Conservation (phyloP, 2,888 invertebrate species). For the Protophormia terraenovae region DNA sequence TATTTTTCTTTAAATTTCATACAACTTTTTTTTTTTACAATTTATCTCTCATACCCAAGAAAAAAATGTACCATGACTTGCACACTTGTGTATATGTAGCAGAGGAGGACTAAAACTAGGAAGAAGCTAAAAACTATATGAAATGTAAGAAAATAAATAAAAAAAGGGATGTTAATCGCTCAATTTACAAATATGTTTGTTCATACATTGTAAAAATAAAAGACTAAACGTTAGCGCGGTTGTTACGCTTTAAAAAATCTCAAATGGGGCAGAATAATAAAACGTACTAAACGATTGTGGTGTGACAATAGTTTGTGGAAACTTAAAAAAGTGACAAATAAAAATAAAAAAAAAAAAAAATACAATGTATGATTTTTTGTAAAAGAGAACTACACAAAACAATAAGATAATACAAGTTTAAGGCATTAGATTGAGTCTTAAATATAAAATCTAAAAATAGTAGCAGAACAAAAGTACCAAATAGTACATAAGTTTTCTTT, state of each 20-base stretch:
- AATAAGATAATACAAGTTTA: background rate
- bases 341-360: background rate
- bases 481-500: no score
- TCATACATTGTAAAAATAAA: slow-evolving; percentile 3
- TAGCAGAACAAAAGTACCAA: no score
- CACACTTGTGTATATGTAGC: no score
- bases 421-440: background rate
- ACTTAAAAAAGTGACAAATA: slow-evolving; percentile 34
- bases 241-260: slow-evolving; percentile 72
- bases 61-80: no score
- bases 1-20: no score
- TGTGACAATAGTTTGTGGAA: slow-evolving; percentile 60
- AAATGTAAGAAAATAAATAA: slow-evolving; percentile 42
- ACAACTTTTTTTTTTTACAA: no score
- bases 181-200: slow-evolving; percentile 76
- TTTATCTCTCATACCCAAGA: no score
- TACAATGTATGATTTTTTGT: background rate
- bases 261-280: slow-evolving; percentile 79
- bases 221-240: slow-evolving; percentile 27
- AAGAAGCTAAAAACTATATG: slow-evolving; percentile 28
- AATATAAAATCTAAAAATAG: no score
- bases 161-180: slow-evolving; percentile 78
- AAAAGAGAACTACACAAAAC: slow-evolving; percentile 1
- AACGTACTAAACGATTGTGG: slow-evolving; percentile 73
- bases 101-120: no score